Percentiles rank a stretch among this genome's conserved stretches.
Conservation (phyloP, 2,113 vertebrate genomes). For the Tylochromis polylepis region DNA sequence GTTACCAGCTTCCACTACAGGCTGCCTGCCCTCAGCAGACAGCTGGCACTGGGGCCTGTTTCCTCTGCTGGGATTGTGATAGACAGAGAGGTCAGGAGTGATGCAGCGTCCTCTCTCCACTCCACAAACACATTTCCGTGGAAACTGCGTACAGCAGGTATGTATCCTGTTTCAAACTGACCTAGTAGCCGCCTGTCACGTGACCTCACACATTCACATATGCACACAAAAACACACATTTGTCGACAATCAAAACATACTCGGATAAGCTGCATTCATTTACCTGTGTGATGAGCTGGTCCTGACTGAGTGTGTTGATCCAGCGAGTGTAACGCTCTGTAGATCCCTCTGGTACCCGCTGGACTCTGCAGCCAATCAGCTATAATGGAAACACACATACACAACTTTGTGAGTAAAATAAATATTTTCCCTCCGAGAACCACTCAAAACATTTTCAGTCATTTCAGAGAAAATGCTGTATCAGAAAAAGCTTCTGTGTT, state of each 20-base stretch:
- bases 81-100: slow-evolving; percentile 18
- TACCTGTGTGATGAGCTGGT: slow-evolving; percentile 91
- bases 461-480: background rate
- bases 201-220: slow-evolving; percentile 32
- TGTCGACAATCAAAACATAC: background rate
- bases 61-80: slow-evolving; percentile 29
- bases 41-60: slow-evolving; percentile 24
- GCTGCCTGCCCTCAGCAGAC: background rate
- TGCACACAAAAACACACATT: background rate
- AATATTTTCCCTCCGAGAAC: background rate
- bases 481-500: background rate
- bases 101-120: background rate
- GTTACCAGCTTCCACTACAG: slow-evolving; percentile 6
- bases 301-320: slow-evolving; percentile 83
- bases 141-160: slow-evolving; percentile 60
- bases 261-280: background rate
- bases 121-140: slow-evolving; percentile 46
- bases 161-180: slow-evolving; percentile 63
- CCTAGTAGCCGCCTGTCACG: slow-evolving; percentile 46
- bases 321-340: slow-evolving; percentile 93
- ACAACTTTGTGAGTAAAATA: background rate
- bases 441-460: background rate
- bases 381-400: slow-evolving; percentile 46
- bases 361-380: slow-evolving; percentile 88
- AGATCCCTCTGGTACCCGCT: slow-evolving; percentile 79